These are phyloP conservation scores for Florisuga fusca DNA, from an alignment of 2,797 vertebrate genomes.

Conservation along the genomic window DNA sequence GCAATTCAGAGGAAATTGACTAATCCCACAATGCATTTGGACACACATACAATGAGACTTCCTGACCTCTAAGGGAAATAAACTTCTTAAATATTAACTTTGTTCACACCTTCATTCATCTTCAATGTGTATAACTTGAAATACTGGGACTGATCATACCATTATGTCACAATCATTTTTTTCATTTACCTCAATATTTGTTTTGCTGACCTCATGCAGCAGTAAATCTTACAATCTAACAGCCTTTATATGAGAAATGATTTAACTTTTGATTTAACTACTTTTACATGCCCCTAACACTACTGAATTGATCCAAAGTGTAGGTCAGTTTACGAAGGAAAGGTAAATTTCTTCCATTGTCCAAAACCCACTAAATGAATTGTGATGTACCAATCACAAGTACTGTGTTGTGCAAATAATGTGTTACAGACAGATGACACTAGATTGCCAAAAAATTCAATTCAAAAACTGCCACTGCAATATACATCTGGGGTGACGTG, in stretches of 20 bases:
- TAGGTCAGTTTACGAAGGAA: background rate
- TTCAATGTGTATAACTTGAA: background rate
- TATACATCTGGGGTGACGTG: background rate
- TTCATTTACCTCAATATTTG: background rate
- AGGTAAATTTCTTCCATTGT: background rate
- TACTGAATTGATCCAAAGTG: background rate
- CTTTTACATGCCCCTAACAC: background rate
- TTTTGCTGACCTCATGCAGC: background rate
- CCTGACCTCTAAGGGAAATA: slow-evolving; percentile 27
- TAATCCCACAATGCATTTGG: slow-evolving; percentile 12
- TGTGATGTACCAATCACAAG: background rate
- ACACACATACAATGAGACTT: background rate
- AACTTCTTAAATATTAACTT: background rate
- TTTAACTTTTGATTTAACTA: background rate
- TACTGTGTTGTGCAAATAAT: background rate
- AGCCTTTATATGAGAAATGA: background rate
- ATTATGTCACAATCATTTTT: background rate
- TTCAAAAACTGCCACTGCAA: background rate
- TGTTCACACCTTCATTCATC: background rate
- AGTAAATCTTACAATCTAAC: background rate
- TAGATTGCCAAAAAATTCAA: background rate
- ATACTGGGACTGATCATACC: background rate
- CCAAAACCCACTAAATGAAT: background rate
- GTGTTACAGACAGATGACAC: background rate
- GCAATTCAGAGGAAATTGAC: background rate